Evolutionary conservation across 2,113 vertebrate species (phyloP), one percentile per base, ranked within the genome.

Genomic region (Myotis lucifugus): DNA sequence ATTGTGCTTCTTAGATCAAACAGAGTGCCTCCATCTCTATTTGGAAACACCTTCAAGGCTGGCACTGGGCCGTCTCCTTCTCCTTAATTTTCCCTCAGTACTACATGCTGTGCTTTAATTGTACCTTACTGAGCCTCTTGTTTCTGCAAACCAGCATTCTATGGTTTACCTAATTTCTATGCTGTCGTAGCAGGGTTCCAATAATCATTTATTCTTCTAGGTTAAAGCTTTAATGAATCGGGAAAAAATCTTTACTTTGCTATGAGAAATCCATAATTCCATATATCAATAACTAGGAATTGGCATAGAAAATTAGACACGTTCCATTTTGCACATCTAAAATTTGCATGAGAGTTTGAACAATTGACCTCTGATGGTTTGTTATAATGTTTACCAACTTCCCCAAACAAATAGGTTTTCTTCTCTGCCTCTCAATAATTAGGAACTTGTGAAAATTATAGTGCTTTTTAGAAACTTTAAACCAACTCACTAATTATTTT

Each of bases 401-500:
- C 88, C 23, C 40, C 40, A 73, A 27, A 73, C 40, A 95, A 74
- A 4, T 74, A 74, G 13, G 0, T 70, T 91, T 70, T 32, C 1
- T 94, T 37, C 23, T 88, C 56, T 86, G 19, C 29, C 9, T 72
- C 50, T 59, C 88, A 48, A 37, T 74, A 89, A 86, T 69, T 95
- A 67, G 27, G 8, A 92, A 27, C 17, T 7, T 88, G 12, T 59
- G 1, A 27, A 96, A 94, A 77, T 21, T 61, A 7, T 19, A 66
- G 5, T 61, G 83, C 66, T 78, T 74, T 48, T 85, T 72, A 66
- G 25, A 40, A 86, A 59, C 52, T 72, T 81, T 64, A 48, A 25
- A 77, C 3, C 11, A 32, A 29, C 25, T 8, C 32, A 61, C 14
- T 84, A 72, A 70, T 79, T 29, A 94, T 67, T 90, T 94, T 76